Percentiles rank a stretch among this genome's conserved stretches.
Evolutionary conservation across 2,797 vertebrate genomes (phyloP).

Genomic region (Ceryle rudis): DNA sequence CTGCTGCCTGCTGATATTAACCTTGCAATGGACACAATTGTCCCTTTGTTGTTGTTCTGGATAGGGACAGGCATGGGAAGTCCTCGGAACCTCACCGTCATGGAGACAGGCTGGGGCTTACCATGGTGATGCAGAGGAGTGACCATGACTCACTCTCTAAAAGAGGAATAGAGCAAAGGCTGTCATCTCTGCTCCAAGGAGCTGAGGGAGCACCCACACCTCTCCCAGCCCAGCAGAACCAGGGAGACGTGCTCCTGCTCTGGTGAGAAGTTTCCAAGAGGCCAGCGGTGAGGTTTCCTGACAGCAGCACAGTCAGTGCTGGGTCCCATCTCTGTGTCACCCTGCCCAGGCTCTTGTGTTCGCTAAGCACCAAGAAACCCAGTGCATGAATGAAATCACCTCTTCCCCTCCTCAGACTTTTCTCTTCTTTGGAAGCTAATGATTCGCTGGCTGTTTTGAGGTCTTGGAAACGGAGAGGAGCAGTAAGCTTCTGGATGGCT

Average conservation of each 20-base stretch:
- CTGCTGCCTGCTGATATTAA: not conserved
- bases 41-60: not conserved
- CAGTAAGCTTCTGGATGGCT: not conserved
- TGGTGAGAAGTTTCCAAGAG: not conserved
- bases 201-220: not conserved
- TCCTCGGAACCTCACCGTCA: accelerated
- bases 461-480: not conserved
- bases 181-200: not conserved
- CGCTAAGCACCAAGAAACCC: not conserved
- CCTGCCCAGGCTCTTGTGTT: not conserved
- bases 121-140: not conserved
- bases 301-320: accelerated
- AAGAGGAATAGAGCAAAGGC: conserved; percentile 10
- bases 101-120: not conserved
- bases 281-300: no score
- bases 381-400: not conserved
- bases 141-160: conserved; percentile 34
- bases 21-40: not conserved
- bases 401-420: not conserved
- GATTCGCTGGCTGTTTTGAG: not conserved
- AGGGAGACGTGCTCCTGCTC: not conserved
- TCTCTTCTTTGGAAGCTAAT: not conserved
- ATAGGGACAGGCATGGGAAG: not conserved
- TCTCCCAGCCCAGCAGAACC: not conserved
- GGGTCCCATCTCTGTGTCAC: not conserved